Evolutionary conservation across 2,797 vertebrate genomes (phyloP), one percentile per base, ranked within the genome.

Genomic region (Oreonectes daqikongensis): DNA sequence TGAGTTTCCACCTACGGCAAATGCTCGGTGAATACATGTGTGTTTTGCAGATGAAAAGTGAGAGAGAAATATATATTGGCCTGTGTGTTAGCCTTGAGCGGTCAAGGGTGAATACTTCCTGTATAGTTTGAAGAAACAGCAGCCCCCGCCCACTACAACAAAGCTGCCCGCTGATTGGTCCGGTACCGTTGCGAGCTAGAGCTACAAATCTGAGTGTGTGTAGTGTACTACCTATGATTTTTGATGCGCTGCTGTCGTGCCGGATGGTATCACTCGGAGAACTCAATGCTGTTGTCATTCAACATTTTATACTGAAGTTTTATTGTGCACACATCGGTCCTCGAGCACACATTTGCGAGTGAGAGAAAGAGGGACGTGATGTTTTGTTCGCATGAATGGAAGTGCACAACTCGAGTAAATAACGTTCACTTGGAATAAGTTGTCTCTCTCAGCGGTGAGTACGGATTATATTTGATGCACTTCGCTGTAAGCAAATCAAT

Each of bases 381-480:
- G 18, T 44, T 38, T 30, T 18, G 76, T 22, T 83, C 83, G 82
- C 79, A 86, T 84, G 88, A 87, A 87, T 88, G 87, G 85, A 88
- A 81, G 75, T 72, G 79, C 75, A 83, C 87, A 89, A 84, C 82
- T 86, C 86, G 84, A 85, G 81, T 72, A 46, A 83, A 85, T 83
- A 85, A 85, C 79, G 85, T 83, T 75, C 46, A 57, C 72, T 82
- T 71, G 76, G 35, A 81, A 80, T 86, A 89, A 90, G 88, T 90
- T 88, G 86, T 69, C 75, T 50, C 9, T 66, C 32, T 78, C 24
- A 70, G 88, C 87, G 91, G 92, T 93, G 65, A 90, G 91, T 82
- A 60, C 17, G 5, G 3, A 15, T 6, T 72, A 30, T 53, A 44
- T 24, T 24, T 18, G n/a, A 46, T 35, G 59, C 20, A 24, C 28